A percentile compares a stretch with the other conserved stretches of the same genome.
Conservation (phyloP, 2,113 vertebrate genomes). For the Leptosomus discolor region DNA sequence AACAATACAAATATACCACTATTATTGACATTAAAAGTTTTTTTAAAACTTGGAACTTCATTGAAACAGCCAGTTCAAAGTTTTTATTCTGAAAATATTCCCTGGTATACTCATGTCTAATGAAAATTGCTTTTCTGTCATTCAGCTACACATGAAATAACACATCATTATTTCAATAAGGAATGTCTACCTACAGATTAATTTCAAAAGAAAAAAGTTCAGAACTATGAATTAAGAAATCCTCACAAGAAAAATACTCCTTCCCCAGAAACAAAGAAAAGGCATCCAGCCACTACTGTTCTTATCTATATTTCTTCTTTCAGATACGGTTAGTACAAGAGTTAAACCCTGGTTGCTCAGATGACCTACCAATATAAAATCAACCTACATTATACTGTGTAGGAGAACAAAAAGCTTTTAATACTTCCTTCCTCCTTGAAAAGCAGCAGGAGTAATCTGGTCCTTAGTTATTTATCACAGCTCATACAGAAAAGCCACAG, state of each 20-base stretch:
- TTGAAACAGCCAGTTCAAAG: background rate
- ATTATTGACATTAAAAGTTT: background rate
- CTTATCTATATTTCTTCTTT: background rate
- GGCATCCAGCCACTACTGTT: background rate
- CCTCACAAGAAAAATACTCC: background rate
- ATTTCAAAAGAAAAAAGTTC: background rate
- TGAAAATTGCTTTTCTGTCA: background rate
- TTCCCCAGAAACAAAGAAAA: background rate
- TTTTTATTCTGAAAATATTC: background rate
- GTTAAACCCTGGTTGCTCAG: background rate
- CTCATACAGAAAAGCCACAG: background rate
- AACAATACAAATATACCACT: background rate
- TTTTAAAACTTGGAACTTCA: background rate
- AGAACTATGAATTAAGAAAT: background rate
- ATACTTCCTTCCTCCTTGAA: background rate
- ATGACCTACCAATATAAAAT: background rate
- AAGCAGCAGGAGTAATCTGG: background rate
- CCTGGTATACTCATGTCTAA: background rate
- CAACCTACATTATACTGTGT: background rate
- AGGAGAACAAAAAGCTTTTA: background rate
- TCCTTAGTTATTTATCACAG: background rate
- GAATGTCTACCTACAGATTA: background rate
- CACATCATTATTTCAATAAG: background rate
- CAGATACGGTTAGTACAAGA: background rate
- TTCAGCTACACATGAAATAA: background rate